These are phyloP conservation scores for Lota lota DNA, from an alignment of 2,113 vertebrate species.

Conservation along the genomic window DNA sequence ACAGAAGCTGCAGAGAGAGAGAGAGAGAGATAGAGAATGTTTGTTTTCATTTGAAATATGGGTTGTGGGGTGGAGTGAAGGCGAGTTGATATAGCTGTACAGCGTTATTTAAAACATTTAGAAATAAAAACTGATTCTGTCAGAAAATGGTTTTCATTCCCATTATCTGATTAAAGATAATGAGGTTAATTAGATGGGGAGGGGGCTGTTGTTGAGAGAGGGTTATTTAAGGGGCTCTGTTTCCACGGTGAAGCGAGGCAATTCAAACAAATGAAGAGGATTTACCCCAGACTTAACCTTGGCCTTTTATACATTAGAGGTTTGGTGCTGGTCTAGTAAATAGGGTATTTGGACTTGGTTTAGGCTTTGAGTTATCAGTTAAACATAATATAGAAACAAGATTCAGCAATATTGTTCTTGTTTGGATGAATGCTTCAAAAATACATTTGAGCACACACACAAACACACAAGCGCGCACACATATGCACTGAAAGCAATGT, in stretches of 20 bases:
- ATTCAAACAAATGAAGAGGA: slow-evolving; percentile 48
- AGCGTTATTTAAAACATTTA: slow-evolving; percentile 62
- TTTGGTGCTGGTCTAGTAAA: too few species aligned
- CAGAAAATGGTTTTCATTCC: neutral
- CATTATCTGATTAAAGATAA: slow-evolving; percentile 56
- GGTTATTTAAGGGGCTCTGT: slow-evolving; percentile 41
- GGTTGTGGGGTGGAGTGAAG: neutral
- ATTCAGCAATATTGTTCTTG: too few species aligned
- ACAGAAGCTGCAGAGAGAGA: neutral
- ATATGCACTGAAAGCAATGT: too few species aligned
- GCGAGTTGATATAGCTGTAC: slow-evolving; percentile 28
- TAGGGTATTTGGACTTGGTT: too few species aligned
- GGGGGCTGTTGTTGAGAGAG: slow-evolving; percentile 12
- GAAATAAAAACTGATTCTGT: slow-evolving; percentile 24
- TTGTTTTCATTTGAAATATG: too few species aligned
- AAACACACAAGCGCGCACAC: too few species aligned
- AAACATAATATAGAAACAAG: too few species aligned
- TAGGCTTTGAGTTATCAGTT: too few species aligned
- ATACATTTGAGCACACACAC: too few species aligned
- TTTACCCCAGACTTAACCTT: too few species aligned
- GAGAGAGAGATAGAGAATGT: neutral
- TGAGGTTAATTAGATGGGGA: slow-evolving; percentile 52
- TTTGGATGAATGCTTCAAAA: too few species aligned
- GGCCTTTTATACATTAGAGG: too few species aligned
- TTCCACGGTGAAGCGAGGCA: slow-evolving; percentile 62